These are phyloP conservation scores for Coenobita brevimanus DNA, from an alignment of 1,140 invertebrate species.

Conservation along the genomic window DNA sequence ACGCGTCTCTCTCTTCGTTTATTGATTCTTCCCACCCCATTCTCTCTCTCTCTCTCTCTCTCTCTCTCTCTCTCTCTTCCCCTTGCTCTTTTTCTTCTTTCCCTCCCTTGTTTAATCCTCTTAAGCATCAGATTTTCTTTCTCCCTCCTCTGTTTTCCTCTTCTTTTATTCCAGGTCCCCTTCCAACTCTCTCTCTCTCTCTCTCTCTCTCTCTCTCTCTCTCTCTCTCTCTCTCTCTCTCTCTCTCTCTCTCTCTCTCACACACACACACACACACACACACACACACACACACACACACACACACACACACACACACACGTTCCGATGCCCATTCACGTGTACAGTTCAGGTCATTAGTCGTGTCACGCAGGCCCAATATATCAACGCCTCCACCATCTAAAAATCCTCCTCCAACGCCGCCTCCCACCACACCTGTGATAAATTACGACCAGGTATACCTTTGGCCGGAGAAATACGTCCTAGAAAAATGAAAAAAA, in stretches of 20 bases:
- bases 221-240: constrained; percentile 27
- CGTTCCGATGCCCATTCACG: too few species aligned
- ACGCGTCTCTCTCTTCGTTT: too few species aligned
- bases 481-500: too few species aligned
- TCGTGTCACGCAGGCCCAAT: too few species aligned
- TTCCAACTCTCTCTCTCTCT: background rate
- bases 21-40: background rate
- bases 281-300: constrained; percentile 29
- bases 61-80: constrained; percentile 15
- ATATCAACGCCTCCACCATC: too few species aligned
- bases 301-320: constrained; percentile 11
- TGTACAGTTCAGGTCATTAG: too few species aligned
- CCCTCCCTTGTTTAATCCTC: background rate
- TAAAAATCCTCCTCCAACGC: too few species aligned
- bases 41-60: background rate
- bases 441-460: too few species aligned
- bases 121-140: background rate
- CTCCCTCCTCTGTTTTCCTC: background rate
- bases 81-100: background rate
- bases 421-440: too few species aligned
- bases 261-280: background rate
- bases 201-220: background rate
- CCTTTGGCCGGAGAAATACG: too few species aligned
- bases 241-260: constrained; percentile 1
- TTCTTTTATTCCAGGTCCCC: background rate